phyloP scores from a whole-genome alignment of 2,888 invertebrate species.

The Pandemis heparana region DNA sequence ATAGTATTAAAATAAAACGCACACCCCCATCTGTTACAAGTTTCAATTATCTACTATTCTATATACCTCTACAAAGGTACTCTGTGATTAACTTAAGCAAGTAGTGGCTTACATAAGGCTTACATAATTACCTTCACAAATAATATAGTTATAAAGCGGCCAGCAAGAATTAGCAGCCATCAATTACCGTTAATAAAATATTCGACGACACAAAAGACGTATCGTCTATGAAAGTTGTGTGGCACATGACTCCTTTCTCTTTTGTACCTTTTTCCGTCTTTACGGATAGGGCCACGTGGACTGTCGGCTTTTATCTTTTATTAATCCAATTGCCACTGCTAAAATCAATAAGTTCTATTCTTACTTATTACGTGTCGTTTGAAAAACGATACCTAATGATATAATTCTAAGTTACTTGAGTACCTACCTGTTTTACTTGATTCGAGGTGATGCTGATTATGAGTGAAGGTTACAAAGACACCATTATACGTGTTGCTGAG shows the following conservation, averaged over 20 bases:
- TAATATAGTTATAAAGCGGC: neutral
- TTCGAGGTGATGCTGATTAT: too few relatives aligned
- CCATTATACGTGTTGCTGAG: too few relatives aligned
- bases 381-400: neutral
- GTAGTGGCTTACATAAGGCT: too few relatives aligned
- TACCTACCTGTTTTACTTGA: too few relatives aligned
- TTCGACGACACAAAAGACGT: neutral
- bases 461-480: too few relatives aligned
- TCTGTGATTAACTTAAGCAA: too few relatives aligned
- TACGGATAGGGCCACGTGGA: slow-evolving; percentile 26
- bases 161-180: neutral
- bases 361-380: neutral
- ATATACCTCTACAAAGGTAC: too few relatives aligned
- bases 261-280: neutral
- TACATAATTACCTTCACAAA: neutral
- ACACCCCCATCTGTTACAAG: too few relatives aligned
- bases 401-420: too few relatives aligned
- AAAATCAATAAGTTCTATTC: slow-evolving; percentile 22
- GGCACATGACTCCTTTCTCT: neutral
- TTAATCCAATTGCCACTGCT: slow-evolving; percentile 16
- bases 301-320: neutral
- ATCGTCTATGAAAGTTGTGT: neutral
- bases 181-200: slow-evolving; percentile 12
- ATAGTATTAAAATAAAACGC: too few relatives aligned
- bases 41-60: too few relatives aligned